Base-by-base conservation (phyloP, 2,888 invertebrate genomes). In the Athrips mouffetella region DNA sequence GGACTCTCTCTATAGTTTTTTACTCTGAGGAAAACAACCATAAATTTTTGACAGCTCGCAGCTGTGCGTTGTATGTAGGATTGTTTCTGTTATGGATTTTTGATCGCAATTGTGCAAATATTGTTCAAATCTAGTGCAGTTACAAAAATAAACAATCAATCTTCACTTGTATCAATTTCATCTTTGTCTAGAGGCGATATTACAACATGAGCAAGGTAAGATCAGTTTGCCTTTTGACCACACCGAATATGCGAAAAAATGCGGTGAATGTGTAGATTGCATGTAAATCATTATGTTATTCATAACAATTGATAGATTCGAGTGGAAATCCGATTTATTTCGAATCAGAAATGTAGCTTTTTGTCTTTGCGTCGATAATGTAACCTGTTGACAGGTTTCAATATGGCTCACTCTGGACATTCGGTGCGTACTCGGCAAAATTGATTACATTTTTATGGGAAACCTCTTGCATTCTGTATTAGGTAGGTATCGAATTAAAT, bases 31-130 rank as follows among this genome's bases (percentile, higher is more conserved):
- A 47, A 47, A 35, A 42, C 39, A 47, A 50, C 40, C 40, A 50
- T 37, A 47, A 45, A 54, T 60, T 64, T 73, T 80, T 85, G 84
- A 85, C 85, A 79, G 75, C 64, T 83, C 74, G 85, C 84, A 86
- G 85, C 85, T 86, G 86, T 73, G 79, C 73, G 73, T 70, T 74
- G 66, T 69, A 65, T 74, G 66, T 69, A 65, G 65, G 64, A 67
- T 67, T 76, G 75, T 77, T 76, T 76, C 72, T 76, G 70, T 72
- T 73, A 67, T 69, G 66, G 65, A 70, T 71, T 75, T 75, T 72
- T 64, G 61, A 66, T 69, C 63, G 52, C 60, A 66, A 54, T 62
- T 67, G 61, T 63, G 52, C 60, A 63, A 57, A 56, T 45, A 13
- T 45, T 45, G 45, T 45, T 31, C 23, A 21, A 31, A 68, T 54